Evolutionary conservation across 2,888 invertebrate species (phyloP), one percentile per base, ranked within the genome.

Genomic region (Eupithecia pulchellata): DNA sequence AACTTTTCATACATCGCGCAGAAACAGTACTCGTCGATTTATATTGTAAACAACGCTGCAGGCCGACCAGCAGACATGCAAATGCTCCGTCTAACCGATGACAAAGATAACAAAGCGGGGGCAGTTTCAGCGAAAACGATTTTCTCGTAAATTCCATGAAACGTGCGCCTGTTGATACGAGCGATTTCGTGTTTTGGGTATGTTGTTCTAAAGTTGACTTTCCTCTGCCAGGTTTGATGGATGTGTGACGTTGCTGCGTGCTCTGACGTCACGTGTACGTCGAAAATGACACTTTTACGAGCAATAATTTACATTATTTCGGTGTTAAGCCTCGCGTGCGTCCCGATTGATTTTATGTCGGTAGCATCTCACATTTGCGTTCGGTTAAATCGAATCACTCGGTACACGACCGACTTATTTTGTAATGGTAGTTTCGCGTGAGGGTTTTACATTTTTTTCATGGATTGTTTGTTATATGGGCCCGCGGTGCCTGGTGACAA

Each of bases 211-310:
- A 77, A 79, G 87, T 82, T 79, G 81, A 75, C 76, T 83, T 82
- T 87, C 65, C 69, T 72, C 69, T 76, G 77, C 61, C 62, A 47
- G 66, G 71, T 69, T 68, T 68, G 76, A 66, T 68, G 77, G 75
- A 80, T 75, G 80, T 83, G 76, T 76, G 81, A 77, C 82, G 78
- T 81, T 83, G 79, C 78, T 71, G 77, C 69, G 72, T 78, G 76
- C 79, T 74, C 82, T 93, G 92, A 93, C 93, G 93, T 93, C 93
- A 93, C 91, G 86, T 86, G 89, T 88, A 91, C 90, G 91, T 91
- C 91, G 89, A 91, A 91, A 92, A 94, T 92, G 93, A 93, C 93
- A 93, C 90, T 91, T 93, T 93, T 93, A 93, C 91, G 91, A 92
- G 92, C 88, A 89, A 93, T 93, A 92, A 93, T 93, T 93, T 93